Conservation (phyloP, 1,140 invertebrate genomes). For the Neuroterus valhalla region DNA sequence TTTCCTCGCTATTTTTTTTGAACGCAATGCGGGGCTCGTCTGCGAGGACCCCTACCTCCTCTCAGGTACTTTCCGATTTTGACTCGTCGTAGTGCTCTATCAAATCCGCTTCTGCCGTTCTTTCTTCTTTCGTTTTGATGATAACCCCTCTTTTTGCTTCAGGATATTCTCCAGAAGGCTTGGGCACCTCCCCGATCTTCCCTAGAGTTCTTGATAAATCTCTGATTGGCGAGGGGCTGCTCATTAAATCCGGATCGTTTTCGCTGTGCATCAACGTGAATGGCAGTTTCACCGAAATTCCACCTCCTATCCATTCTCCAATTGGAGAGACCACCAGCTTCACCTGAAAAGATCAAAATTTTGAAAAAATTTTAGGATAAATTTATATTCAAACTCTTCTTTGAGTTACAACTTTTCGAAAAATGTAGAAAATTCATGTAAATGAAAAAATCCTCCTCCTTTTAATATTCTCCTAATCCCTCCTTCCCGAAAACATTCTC, state of each 20-base stretch:
- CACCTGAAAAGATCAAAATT: conserved; percentile 68
- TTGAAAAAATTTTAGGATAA: no score
- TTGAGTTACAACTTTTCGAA: no score
- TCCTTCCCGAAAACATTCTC: no score
- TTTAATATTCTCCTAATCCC: no score
- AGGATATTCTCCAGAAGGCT: conserved; percentile 24
- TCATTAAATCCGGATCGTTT: conserved; percentile 65
- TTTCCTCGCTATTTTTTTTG: conserved; percentile 53
- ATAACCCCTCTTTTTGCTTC: conserved; percentile 7
- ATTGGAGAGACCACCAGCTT: conserved; percentile 86
- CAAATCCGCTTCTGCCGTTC: conserved; percentile 60
- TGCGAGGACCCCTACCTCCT: conserved; percentile 58
- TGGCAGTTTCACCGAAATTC: conserved; percentile 86
- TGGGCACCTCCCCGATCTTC: conserved; percentile 42
- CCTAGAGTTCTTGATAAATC: conserved; percentile 39
- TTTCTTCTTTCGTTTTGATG: conserved; percentile 44
- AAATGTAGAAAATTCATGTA: no score
- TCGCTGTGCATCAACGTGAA: conserved; percentile 82
- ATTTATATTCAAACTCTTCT: no score
- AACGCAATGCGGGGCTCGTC: conserved; percentile 44
- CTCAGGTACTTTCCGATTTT: conserved; percentile 62
- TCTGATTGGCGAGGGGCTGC: conserved; percentile 51
- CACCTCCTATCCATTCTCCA: conserved; percentile 84
- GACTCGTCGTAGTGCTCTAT: conserved; percentile 62
- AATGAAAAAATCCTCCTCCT: no score